Evolutionary conservation across 2,888 invertebrate species (phyloP).

Genomic region (Margaritifera margaritifera): DNA sequence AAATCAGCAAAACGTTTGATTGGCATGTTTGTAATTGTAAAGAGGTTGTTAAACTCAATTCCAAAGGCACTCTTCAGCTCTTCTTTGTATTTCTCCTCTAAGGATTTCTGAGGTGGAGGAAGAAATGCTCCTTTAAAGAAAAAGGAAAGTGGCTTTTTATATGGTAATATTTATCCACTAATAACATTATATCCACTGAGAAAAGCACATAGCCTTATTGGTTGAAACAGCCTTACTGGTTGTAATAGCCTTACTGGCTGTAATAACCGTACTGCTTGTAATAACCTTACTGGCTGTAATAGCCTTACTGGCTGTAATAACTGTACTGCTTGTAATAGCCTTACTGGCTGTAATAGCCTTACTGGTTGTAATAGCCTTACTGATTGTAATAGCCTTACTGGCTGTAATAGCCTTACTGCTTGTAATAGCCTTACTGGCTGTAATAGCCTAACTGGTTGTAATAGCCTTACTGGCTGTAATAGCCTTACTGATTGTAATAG

Average conservation of each 20-base stretch:
- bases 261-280: not conserved
- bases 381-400: no score
- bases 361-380: no score
- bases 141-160: not conserved
- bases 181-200: not conserved
- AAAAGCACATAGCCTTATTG: no score
- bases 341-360: no score
- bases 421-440: no score
- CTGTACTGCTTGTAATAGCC: no score
- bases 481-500: no score
- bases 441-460: no score
- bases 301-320: not conserved
- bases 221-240: no score
- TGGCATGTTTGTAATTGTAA: constrained; percentile 59
- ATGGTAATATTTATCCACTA: not conserved
- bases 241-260: no score
- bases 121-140: constrained; percentile 45
- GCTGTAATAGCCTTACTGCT: no score
- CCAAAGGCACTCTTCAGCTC: constrained; percentile 50
- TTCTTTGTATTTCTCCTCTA: constrained; percentile 48
- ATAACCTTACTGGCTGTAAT: not conserved
- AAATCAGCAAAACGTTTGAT: constrained; percentile 59
- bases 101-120: constrained; percentile 49
- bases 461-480: no score
- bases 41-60: constrained; percentile 52